Percentiles rank a stretch among this genome's conserved stretches.
Evolutionary conservation across 1,140 invertebrate species (phyloP).

Genomic region (Acromyrmex heyeri): DNA sequence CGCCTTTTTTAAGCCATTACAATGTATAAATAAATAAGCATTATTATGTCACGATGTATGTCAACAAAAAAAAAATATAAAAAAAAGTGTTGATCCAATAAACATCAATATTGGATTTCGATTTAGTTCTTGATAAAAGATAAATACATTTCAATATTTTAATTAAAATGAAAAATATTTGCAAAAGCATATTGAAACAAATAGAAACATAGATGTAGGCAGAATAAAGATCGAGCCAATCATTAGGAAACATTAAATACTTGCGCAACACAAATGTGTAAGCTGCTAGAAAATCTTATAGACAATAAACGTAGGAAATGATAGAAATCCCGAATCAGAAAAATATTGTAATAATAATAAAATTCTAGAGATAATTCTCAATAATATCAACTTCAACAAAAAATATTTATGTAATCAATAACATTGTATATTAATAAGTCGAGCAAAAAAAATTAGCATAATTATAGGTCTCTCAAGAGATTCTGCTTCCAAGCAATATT

Average conservation of each 20-base stretch:
- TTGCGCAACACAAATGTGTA: constrained; percentile 15
- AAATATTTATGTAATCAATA: constrained; percentile 20
- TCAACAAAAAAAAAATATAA: not conserved
- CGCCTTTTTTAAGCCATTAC: not conserved
- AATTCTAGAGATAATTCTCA: not conserved
- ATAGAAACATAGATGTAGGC: not conserved
- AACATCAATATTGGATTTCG: not conserved
- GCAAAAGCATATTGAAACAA: not conserved
- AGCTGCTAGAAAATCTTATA: not conserved
- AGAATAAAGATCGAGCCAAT: not conserved
- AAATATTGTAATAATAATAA: not conserved
- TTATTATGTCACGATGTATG: not conserved
- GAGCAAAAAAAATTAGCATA: constrained; percentile 4
- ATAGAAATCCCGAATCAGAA: not conserved
- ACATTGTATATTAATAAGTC: not conserved
- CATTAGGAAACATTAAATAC: not conserved
- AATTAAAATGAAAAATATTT: not conserved
- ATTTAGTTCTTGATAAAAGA: not conserved
- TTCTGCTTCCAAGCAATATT: not conserved
- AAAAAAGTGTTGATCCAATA: not conserved
- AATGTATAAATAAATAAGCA: not conserved
- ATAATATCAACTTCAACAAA: not conserved
- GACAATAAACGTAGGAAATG: not conserved
- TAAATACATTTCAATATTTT: constrained; percentile 10
- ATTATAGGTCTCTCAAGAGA: constrained; percentile 19